Evolutionary conservation across 2,888 invertebrate genomes (phyloP), one percentile per base, ranked within the genome.

Genomic region (Nomada ferruginata): DNA sequence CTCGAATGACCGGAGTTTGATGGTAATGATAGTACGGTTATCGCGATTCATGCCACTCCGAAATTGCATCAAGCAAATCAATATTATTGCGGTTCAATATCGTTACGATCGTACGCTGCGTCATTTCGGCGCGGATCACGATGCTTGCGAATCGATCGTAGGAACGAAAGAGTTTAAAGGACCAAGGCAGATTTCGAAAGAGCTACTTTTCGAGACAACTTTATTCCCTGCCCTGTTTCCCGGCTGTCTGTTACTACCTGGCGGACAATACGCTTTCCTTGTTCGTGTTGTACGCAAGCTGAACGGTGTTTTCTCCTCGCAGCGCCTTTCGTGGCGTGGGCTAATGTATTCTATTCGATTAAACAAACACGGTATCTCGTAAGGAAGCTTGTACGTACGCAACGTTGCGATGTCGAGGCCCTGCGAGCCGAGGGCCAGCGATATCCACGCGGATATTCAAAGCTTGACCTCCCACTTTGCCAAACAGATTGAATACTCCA

Each of bases 311-410:
- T 74, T 79, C 83, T 79, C 63, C 69, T 57, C 61, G 74, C 77
- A 71, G 74, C 74, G 81, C 78, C 85, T 87, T 87, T 86, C 86
- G 82, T 78, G 79, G 87, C 89, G 89, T 90, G 89, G 90, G 90
- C 86, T 91, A 90, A 91, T 91, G 89, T 91, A 91, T 91, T 91
- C 91, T 89, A 89, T 90, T 89, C 88, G 91, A 91, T 91, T 90
- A 91, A 91, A 91, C 86, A 89, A 91, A 90, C 89, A 89, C 89
- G 85, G 85, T 84, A 88, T 84, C 82, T 87, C 87, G 84, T 85
- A 86, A 84, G 80, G 81, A 80, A 74, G 82, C 82, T 79, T 83
- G 87, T 88, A 84, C 74, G 53, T 76, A 79, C 79, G 82, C 85
- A 78, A 44, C 76, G 79, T 66, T 76, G 73, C 70, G 81, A 76